Evolutionary conservation across 2,113 vertebrate genomes (phyloP).

Genomic region (Gnathonemus echidnorhynchus): DNA sequence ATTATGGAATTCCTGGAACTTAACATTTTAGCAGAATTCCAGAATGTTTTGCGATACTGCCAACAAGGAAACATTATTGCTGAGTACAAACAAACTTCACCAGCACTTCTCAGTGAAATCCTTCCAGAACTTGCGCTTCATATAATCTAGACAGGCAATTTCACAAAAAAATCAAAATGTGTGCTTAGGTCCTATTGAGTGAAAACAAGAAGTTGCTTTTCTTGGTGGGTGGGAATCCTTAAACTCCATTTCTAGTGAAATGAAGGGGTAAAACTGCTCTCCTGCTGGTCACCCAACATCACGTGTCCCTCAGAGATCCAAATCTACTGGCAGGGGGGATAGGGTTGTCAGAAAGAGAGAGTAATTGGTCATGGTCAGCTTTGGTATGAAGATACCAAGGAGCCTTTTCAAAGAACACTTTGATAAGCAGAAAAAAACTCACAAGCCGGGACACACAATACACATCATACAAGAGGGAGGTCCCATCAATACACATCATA

Average conservation of each 20-base stretch:
- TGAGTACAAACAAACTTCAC: slow-evolving; percentile 33
- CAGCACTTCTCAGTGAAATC: slow-evolving; percentile 37
- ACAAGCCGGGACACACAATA: background rate
- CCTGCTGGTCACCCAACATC: background rate
- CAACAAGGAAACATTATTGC: slow-evolving; percentile 52
- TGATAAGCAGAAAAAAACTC: background rate
- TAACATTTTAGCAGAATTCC: background rate
- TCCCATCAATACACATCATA: background rate
- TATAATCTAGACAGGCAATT: slow-evolving; percentile 51
- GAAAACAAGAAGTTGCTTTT: slow-evolving; percentile 48
- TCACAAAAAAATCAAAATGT: slow-evolving; percentile 51
- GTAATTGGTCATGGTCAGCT: background rate
- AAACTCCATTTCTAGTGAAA: slow-evolving; percentile 42
- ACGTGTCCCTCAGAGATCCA: background rate
- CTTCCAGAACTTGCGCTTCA: slow-evolving; percentile 30
- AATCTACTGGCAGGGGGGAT: background rate
- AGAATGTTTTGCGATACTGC: slow-evolving; percentile 34
- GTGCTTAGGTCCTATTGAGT: slow-evolving; percentile 50
- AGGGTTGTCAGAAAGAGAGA: background rate
- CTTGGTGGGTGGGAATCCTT: slow-evolving; percentile 35
- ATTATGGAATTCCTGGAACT: background rate
- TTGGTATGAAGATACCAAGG: background rate
- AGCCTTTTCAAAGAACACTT: background rate
- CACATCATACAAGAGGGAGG: too few relatives aligned
- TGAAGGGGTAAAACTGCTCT: background rate